These are phyloP conservation scores for Petrolisthes cinctipes DNA, from an alignment of 2,888 invertebrate species.

Conservation along the genomic window DNA sequence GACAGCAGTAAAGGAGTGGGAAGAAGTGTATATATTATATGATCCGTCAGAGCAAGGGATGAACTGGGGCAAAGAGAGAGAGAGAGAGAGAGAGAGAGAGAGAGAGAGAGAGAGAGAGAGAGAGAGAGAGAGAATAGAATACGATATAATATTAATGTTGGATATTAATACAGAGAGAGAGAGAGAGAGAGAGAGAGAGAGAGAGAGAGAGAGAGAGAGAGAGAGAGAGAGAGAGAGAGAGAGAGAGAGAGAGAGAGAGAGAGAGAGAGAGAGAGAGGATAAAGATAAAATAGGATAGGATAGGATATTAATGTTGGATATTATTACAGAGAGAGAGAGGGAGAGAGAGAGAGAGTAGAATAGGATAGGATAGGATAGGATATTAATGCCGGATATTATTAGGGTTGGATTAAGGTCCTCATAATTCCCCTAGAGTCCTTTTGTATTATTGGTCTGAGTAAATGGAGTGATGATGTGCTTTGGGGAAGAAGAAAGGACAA, in stretches of 20 bases:
- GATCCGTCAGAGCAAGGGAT: background rate
- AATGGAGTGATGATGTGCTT: background rate
- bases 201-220: background rate
- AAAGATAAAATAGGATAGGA: background rate
- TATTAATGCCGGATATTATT: too few relatives aligned
- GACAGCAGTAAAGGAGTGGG: background rate
- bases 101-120: background rate
- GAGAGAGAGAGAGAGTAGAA: constrained; percentile 7
- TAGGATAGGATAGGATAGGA: background rate
- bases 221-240: background rate
- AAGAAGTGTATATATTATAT: background rate
- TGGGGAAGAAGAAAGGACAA: background rate
- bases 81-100: constrained; percentile 13
- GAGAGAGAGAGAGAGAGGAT: background rate
- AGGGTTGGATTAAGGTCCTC: too few relatives aligned
- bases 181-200: background rate
- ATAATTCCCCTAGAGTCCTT: too few relatives aligned
- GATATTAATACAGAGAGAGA: background rate
- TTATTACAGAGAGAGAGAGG: background rate
- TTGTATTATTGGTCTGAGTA: background rate
- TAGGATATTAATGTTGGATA: background rate
- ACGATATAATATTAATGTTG: constrained; percentile 6
- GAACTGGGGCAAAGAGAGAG: background rate
- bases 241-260: background rate
- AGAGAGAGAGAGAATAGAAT: background rate